phyloP scores from a whole-genome alignment of 2,797 vertebrate genomes.

The Leptoclinus maculatus region DNA sequence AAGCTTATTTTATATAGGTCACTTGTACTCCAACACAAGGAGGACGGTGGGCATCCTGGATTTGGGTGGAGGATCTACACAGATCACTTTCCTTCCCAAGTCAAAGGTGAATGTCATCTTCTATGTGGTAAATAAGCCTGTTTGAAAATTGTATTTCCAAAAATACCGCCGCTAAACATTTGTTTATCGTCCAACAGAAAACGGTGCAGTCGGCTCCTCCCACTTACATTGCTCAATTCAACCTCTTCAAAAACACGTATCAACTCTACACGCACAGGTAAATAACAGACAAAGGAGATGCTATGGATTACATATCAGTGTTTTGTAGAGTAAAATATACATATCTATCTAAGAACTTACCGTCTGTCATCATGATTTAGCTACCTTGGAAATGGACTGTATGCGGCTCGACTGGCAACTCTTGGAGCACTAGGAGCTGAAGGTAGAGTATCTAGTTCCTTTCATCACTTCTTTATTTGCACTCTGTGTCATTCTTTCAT shows the following conservation, averaged over 20 bases:
- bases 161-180: background rate
- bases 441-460: slow-evolving; percentile 80
- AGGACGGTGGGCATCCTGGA: slow-evolving; percentile 96
- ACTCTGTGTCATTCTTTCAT: background rate
- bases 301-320: background rate
- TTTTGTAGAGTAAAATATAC: slow-evolving; percentile 20
- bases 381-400: slow-evolving; percentile 96
- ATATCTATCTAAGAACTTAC: slow-evolving; percentile 6
- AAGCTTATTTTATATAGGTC: slow-evolving; percentile 83
- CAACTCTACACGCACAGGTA: slow-evolving; percentile 98
- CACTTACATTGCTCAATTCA: slow-evolving; percentile 91
- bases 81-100: slow-evolving; percentile 96
- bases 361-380: slow-evolving; percentile 76
- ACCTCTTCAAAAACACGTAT: slow-evolving; percentile 95
- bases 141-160: background rate
- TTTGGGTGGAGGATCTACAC: slow-evolving; percentile 97
- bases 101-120: slow-evolving; percentile 86
- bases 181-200: slow-evolving; percentile 86
- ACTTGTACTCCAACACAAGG: slow-evolving; percentile 89
- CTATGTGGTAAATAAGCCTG: background rate
- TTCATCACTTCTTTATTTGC: slow-evolving; percentile 4
- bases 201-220: slow-evolving; percentile 89
- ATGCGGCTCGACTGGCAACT: slow-evolving; percentile 91
- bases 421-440: slow-evolving; percentile 92
- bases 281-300: slow-evolving; percentile 39